Base-by-base conservation (phyloP, 2,888 invertebrate species). In the Oscheius sp. region DNA sequence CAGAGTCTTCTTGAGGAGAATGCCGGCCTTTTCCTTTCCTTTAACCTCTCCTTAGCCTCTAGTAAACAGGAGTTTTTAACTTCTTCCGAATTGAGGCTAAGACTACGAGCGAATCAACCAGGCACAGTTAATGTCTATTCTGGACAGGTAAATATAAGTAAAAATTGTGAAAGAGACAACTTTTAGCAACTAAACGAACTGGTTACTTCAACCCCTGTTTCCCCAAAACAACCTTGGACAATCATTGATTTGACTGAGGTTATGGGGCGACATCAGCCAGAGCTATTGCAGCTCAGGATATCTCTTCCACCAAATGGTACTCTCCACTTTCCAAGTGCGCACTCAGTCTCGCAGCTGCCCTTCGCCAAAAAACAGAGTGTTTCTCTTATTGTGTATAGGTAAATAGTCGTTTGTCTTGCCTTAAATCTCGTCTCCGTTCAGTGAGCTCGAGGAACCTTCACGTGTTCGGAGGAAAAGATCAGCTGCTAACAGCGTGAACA, bases 1-100 rank as follows among this genome's bases (percentile, higher is more conserved):
- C 70, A 79, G 77, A 74, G 76, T 34, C 57, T 80, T 8, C 57
- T 75, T 46, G 78, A 80, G 64, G 73, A 65, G 48, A 74, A 77
- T 63, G 31, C 70, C 10, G 78, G 79, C 8, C 68, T 79, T 27
- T 45, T 76, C 12, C 65, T 80, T 33, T 72, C 78, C 23, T 80
- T 72, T 63, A 79, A 79, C 55, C 71, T 80, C n/a, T 79, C 78
- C 45, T 50, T 76, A 23, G 67, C 76, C 12, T 25, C 61, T 15
- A 45, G 45, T 15, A n/a, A 48, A 48, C 31, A 48, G 12, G 64
- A 50, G 37, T 10, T 34, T 20, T 46, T 64, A n/a, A 27, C 45
- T 34, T 29, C 33, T 20, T 31, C 50, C n/a, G 48, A 50, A 31
- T 29, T 61, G 61, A 61, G 61, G 45, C 45, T 61, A 31, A 61